Percentiles rank a stretch among this genome's conserved stretches.
Conservation (phyloP, 2,888 invertebrate genomes). For the Scaptodrosophila latifasciaeformis region DNA sequence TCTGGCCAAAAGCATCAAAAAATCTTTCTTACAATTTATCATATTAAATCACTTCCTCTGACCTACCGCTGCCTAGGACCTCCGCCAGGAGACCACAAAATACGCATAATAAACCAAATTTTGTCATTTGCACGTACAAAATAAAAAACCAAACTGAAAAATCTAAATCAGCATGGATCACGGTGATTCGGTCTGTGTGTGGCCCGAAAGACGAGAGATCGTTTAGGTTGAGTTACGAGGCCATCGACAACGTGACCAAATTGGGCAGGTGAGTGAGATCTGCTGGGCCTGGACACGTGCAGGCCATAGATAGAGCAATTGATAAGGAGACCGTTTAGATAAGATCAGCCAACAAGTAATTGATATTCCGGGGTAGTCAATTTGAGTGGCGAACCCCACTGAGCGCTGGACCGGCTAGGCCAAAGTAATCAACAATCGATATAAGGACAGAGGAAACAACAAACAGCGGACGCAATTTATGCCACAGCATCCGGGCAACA, state of each 20-base stretch:
- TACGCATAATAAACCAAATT: constrained; percentile 50
- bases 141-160: no score
- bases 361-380: constrained; percentile 48
- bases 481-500: constrained; percentile 48
- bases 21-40: constrained; percentile 4
- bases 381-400: constrained; percentile 38
- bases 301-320: constrained; percentile 40
- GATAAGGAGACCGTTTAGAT: constrained; percentile 46
- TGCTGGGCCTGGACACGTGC: constrained; percentile 47
- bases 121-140: constrained; percentile 52
- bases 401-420: constrained; percentile 27
- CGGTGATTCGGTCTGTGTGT: constrained; percentile 34
- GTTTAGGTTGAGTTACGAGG: constrained; percentile 60
- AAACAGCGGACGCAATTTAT: constrained; percentile 59
- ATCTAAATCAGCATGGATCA: constrained; percentile 6
- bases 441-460: constrained; percentile 30
- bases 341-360: constrained; percentile 44
- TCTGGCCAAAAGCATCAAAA: constrained; percentile 12
- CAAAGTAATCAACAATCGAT: constrained; percentile 32
- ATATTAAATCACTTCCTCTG: constrained; percentile 42
- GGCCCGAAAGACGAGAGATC: constrained; percentile 46
- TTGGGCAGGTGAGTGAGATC: constrained; percentile 10
- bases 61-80: constrained; percentile 16
- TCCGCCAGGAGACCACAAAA: constrained; percentile 7
- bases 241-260: constrained; percentile 36